phyloP scores from a whole-genome alignment of 2,113 vertebrate genomes.

The Acanthisitta chloris region DNA sequence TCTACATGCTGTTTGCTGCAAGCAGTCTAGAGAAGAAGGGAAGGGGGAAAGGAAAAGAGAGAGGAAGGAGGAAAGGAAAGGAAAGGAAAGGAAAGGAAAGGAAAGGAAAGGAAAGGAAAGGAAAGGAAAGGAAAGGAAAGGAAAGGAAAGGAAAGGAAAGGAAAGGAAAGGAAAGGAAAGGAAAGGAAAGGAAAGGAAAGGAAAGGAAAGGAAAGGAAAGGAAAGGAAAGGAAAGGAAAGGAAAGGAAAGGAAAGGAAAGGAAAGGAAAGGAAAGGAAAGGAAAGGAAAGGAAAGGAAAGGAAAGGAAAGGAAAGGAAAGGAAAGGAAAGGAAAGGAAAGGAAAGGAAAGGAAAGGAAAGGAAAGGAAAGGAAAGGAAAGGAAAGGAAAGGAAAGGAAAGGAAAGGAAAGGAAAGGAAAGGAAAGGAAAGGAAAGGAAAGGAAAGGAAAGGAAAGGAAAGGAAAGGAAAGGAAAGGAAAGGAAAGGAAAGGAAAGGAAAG shows the following conservation, averaged over 20 bases:
- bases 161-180: neutral
- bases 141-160: neutral
- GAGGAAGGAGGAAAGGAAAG: neutral
- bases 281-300: neutral
- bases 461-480: neutral
- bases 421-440: neutral
- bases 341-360: neutral
- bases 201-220: neutral
- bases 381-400: neutral
- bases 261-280: neutral
- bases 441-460: neutral
- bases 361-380: neutral
- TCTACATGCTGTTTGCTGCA: neutral
- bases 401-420: neutral
- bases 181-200: neutral
- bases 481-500: neutral
- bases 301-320: neutral
- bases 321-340: neutral
- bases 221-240: neutral
- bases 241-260: neutral
- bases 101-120: neutral
- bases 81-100: neutral
- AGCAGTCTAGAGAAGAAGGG: neutral
- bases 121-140: neutral
- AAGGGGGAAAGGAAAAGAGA: neutral